Evolutionary conservation across 2,113 vertebrate genomes (phyloP).

Genomic region (Microcebus jonahi): DNA sequence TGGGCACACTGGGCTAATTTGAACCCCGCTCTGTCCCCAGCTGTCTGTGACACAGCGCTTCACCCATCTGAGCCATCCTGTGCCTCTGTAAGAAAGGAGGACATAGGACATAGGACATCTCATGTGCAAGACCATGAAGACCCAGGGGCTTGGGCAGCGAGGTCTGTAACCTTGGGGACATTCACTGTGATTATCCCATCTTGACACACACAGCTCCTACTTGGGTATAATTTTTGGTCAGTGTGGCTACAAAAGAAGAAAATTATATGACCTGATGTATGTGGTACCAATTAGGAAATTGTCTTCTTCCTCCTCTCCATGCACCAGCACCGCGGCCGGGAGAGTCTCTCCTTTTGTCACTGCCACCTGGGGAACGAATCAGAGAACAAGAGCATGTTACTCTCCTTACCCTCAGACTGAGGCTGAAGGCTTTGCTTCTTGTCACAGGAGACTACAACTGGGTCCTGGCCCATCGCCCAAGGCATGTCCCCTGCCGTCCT

Average conservation of each 20-base stretch:
- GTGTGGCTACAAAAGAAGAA: background rate
- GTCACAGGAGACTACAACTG: background rate
- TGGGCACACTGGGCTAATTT: rapidly evolving
- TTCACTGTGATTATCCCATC: background rate
- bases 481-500: background rate
- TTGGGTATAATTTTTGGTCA: background rate
- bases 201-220: background rate
- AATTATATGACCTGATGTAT: slow-evolving; percentile 66
- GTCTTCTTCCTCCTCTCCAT: slow-evolving; percentile 36
- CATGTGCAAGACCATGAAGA: background rate
- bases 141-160: background rate
- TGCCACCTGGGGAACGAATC: slow-evolving; percentile 56
- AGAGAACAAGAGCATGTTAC: slow-evolving; percentile 22
- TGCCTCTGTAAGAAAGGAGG: background rate
- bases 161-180: background rate
- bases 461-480: rapidly evolving
- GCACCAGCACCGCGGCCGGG: background rate
- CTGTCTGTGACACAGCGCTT: background rate
- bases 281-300: slow-evolving; percentile 67
- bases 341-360: background rate
- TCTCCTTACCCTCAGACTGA: background rate
- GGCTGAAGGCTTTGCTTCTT: background rate
- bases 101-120: background rate
- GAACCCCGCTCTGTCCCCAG: background rate
- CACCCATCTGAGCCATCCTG: background rate